phyloP scores from a whole-genome alignment of 2,113 vertebrate species.

The Heptranchias perlo region DNA sequence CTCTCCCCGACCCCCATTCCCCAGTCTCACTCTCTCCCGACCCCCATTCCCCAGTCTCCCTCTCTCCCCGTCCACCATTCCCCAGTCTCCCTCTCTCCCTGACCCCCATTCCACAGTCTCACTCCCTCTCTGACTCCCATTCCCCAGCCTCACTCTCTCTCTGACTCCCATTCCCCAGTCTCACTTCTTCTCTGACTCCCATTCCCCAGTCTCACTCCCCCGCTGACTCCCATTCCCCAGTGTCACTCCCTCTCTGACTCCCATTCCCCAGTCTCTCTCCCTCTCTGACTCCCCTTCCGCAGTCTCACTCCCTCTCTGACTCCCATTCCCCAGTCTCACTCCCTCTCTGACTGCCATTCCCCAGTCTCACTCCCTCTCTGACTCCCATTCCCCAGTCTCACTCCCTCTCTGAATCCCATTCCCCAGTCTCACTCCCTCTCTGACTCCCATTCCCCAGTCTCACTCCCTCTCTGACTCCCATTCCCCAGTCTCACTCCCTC shows the following conservation, averaged over 20 bases:
- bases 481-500: too few relatives aligned
- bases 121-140: too few relatives aligned
- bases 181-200: background rate
- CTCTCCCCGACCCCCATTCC: background rate
- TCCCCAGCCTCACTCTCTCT: too few relatives aligned
- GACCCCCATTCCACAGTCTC: background rate
- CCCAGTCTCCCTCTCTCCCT: background rate
- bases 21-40: background rate
- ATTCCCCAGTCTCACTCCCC: too few relatives aligned
- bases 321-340: background rate
- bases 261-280: background rate
- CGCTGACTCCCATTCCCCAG: too few relatives aligned
- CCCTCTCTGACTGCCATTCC: background rate
- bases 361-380: background rate
- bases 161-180: too few relatives aligned
- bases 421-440: too few relatives aligned
- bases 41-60: background rate
- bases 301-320: background rate
- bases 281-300: background rate
- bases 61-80: background rate
- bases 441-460: too few relatives aligned
- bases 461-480: background rate
- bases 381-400: background rate
- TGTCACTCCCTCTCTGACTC: background rate
- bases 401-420: too few relatives aligned